A percentile compares a stretch with the other conserved stretches of the same genome.
phyloP scores from a whole-genome alignment of 2,113 vertebrate species.

The Clinocottus analis region DNA sequence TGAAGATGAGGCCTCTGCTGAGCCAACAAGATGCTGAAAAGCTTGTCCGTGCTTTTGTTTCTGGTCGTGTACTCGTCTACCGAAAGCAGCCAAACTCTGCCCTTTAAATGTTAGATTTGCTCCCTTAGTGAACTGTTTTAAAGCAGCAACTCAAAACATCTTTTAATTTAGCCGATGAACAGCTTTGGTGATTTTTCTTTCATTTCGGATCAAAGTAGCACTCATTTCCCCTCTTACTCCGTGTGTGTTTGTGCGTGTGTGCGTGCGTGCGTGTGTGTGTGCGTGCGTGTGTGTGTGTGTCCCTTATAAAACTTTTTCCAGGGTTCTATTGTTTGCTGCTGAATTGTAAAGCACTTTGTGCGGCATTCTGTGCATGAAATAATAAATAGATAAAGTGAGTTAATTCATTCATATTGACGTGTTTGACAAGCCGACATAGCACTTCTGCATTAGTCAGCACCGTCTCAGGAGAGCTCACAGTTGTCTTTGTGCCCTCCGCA shows the following conservation, averaged over 20 bases:
- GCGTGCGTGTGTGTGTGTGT: not conserved
- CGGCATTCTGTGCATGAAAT: not conserved
- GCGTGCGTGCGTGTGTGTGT: no score
- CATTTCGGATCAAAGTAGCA: not conserved
- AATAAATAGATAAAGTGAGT: not conserved
- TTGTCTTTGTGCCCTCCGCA: conserved; percentile 68
- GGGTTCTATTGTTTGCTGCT: not conserved
- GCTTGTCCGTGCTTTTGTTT: not conserved
- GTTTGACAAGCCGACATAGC: not conserved
- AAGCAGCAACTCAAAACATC: no score
- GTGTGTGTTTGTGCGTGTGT: not conserved
- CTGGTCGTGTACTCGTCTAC: no score
- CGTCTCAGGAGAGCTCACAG: conserved; percentile 10
- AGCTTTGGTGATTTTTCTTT: not conserved
- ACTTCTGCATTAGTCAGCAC: conserved; percentile 55
- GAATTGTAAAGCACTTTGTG: not conserved
- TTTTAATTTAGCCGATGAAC: not conserved
- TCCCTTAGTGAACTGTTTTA: conserved; percentile 1
- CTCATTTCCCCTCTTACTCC: not conserved
- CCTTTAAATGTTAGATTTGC: conserved; percentile 2
- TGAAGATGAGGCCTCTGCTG: not conserved
- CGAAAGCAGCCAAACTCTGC: not conserved
- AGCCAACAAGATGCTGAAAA: no score
- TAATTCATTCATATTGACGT: not conserved
- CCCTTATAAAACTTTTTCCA: not conserved